Conservation (phyloP, 2,888 invertebrate genomes). For the Drosophila fungiperda region DNA sequence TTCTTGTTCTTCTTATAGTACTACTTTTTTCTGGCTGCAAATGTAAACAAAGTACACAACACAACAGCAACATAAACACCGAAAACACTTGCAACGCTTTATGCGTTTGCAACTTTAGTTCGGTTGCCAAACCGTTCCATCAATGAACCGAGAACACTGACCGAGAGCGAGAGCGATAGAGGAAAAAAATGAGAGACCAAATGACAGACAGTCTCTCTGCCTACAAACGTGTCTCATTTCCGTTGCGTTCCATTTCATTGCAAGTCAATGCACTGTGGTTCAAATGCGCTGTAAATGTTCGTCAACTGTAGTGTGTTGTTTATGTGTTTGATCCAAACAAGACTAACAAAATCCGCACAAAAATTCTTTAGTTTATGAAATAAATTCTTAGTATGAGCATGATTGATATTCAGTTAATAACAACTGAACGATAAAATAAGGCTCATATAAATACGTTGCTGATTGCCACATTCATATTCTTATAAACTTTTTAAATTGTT, state of each 20-base stretch:
- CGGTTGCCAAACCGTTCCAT: constrained; percentile 67
- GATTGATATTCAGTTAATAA: not conserved
- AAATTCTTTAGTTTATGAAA: not conserved
- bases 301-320: not conserved
- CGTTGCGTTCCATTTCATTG: constrained; percentile 64
- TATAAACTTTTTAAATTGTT: not conserved
- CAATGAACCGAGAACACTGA: constrained; percentile 56
- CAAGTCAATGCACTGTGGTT: constrained; percentile 43
- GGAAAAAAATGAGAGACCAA: constrained; percentile 12
- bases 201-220: not conserved
- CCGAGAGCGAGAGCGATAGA: not conserved
- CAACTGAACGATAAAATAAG: not conserved
- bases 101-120: constrained; percentile 51
- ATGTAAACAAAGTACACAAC: constrained; percentile 50
- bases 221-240: constrained; percentile 56
- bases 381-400: not conserved
- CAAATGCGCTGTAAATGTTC: not conserved
- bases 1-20: constrained; percentile 14
- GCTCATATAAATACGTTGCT: not conserved
- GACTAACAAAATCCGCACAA: not conserved
- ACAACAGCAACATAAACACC: constrained; percentile 22
- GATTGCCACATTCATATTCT: not conserved
- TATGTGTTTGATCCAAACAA: not conserved
- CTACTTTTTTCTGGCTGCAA: constrained; percentile 20
- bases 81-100: constrained; percentile 54